These are phyloP conservation scores for Columba janthina DNA, from an alignment of 2,113 vertebrate species.

Conservation along the genomic window DNA sequence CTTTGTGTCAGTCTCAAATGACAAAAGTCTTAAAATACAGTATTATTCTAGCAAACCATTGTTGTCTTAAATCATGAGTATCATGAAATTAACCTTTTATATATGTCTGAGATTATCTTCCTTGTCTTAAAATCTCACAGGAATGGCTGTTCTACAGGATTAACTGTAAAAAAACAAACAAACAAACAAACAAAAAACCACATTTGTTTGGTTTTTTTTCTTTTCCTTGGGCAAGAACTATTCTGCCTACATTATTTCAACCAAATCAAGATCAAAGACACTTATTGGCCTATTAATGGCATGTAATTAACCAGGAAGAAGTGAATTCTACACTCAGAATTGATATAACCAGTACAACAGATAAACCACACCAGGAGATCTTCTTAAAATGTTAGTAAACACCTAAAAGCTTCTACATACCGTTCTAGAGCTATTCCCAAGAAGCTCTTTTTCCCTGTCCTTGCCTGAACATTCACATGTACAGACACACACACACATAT, in stretches of 20 bases:
- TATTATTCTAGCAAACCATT: neutral
- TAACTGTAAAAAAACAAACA: neutral
- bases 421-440: neutral
- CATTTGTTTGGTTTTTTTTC: neutral
- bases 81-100: neutral
- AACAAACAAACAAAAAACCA: no score
- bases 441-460: neutral
- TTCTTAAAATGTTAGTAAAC: neutral
- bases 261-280: neutral
- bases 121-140: neutral
- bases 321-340: neutral
- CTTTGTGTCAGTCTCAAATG: neutral
- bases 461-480: accelerated
- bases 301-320: neutral
- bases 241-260: accelerated
- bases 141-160: neutral
- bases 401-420: neutral
- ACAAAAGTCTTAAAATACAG: neutral
- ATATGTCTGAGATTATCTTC: neutral
- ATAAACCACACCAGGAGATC: neutral
- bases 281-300: neutral
- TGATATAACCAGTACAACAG: neutral
- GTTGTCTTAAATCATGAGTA: neutral
- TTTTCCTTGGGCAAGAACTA: neutral
- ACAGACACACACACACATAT: neutral